Evolutionary conservation across 2,888 invertebrate species (phyloP).

Genomic region (Watsonalla binaria): DNA sequence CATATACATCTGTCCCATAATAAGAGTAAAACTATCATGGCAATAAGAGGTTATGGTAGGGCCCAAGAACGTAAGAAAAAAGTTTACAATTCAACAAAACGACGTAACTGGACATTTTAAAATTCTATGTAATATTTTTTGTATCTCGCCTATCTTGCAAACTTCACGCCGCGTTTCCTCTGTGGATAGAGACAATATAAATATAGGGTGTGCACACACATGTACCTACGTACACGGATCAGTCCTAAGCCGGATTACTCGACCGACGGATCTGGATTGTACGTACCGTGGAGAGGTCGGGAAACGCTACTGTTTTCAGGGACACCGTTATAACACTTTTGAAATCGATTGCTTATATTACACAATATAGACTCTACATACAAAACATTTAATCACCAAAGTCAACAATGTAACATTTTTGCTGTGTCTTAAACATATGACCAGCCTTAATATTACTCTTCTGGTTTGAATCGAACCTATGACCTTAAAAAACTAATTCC

Average conservation of each 20-base stretch:
- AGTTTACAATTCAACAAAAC: no score
- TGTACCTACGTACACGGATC: slow-evolving; percentile 42
- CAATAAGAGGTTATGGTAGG: no score
- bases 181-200: slow-evolving; percentile 31
- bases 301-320: slow-evolving; percentile 53
- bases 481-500: no score
- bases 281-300: slow-evolving; percentile 44
- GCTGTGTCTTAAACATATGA: no score
- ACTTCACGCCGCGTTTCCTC: slow-evolving; percentile 15
- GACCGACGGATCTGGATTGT: slow-evolving; percentile 61
- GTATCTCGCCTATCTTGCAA: background rate
- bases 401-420: no score
- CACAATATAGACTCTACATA: no score
- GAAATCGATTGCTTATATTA: background rate
- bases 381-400: no score
- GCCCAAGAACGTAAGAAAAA: no score
- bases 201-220: slow-evolving; percentile 34
- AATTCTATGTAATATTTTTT: background rate
- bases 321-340: background rate
- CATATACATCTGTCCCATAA: no score
- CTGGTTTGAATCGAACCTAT: no score
- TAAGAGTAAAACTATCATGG: no score
- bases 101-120: background rate
- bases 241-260: slow-evolving; percentile 72
- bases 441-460: no score